Evolutionary conservation across 2,797 vertebrate genomes (phyloP).

Genomic region (Ctenopoma multispine): DNA sequence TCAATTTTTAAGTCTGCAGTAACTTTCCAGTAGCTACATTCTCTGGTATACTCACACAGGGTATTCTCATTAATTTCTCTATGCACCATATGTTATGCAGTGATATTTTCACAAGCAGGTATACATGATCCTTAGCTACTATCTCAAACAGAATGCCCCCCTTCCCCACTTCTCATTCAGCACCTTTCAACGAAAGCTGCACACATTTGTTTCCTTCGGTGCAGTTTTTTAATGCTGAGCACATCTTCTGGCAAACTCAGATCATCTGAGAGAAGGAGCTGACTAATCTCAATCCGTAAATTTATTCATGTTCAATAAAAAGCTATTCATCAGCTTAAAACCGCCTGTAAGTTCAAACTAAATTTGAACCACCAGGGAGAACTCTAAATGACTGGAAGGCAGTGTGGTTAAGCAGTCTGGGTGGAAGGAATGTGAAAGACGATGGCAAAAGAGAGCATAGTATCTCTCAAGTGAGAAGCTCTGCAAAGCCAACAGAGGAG

Average conservation of each 20-base stretch:
- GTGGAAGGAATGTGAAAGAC: constrained; percentile 36
- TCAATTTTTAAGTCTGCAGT: constrained; percentile 1
- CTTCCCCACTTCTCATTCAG: background rate
- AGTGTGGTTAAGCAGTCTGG: constrained; percentile 43
- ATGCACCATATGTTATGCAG: constrained; percentile 11
- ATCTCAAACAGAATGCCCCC: background rate
- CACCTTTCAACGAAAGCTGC: constrained; percentile 28
- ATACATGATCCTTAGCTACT: constrained; percentile 10
- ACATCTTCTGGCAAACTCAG: constrained; percentile 82
- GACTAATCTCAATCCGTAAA: constrained; percentile 92
- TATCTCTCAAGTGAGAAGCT: constrained; percentile 19
- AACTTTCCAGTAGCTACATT: constrained; percentile 10
- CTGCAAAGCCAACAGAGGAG: constrained; percentile 45
- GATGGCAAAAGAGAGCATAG: constrained; percentile 7
- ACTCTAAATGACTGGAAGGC: constrained; percentile 86
- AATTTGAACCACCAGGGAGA: constrained; percentile 89
- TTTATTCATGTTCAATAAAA: constrained; percentile 93
- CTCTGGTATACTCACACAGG: background rate
- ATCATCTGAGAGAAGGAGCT: constrained; percentile 88
- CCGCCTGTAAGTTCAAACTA: constrained; percentile 88
- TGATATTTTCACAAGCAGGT: constrained; percentile 32
- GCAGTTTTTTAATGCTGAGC: constrained; percentile 76
- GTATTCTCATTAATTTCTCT: constrained; percentile 1
- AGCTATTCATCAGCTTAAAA: constrained; percentile 91
- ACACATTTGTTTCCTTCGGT: constrained; percentile 62